Evolutionary conservation across 2,888 invertebrate genomes (phyloP), one percentile per base, ranked within the genome.

Genomic region (Cylloceria caligata): DNA sequence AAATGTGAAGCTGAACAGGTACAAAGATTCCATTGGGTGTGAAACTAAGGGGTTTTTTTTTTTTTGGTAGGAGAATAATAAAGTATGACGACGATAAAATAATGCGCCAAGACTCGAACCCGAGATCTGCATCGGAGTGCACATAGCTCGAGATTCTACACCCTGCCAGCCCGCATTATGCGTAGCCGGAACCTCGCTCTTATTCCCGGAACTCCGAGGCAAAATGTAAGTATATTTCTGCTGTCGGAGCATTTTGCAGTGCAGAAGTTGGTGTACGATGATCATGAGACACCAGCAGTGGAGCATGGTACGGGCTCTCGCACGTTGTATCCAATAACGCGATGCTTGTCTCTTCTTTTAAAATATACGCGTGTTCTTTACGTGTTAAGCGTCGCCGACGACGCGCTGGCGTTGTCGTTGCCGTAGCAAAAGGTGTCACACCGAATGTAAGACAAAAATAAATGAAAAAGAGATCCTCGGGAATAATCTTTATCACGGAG

Each of bases 171-270:
- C 75, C 65, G 69, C 64, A 84, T 84, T 83, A 84, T 88, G 88
- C 89, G 88, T 90, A 90, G 88, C 89, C 90, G 89, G 89, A 91
- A 90, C 91, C 88, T 86, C 74, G 87, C 81, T 73, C 68, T 85
- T 86, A 85, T 91, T 91, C 91, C 90, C 87, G 89, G 91, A 91
- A 90, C 87, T 86, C 80, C 68, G 64, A 62, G 74, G 74, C 76
- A 47, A 78, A 82, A 47, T 60, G 74, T 62, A n/a, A n/a, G n/a
- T n/a, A 45, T 47, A 85, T 75, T 90, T 89, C 81, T 87, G 90
- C 90, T 89, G 86, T 87, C 88, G 84, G 79, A 82, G 88, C 87
- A 85, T 86, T 90, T 90, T 87, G 55, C 72, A 68, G 69, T 88
- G 88, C 88, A 88, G 19, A 76, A 68, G 47, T 77, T 81, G 73